Evolutionary conservation across 2,888 invertebrate species (phyloP), one percentile per base, ranked within the genome.

Genomic region (Clunio marinus): DNA sequence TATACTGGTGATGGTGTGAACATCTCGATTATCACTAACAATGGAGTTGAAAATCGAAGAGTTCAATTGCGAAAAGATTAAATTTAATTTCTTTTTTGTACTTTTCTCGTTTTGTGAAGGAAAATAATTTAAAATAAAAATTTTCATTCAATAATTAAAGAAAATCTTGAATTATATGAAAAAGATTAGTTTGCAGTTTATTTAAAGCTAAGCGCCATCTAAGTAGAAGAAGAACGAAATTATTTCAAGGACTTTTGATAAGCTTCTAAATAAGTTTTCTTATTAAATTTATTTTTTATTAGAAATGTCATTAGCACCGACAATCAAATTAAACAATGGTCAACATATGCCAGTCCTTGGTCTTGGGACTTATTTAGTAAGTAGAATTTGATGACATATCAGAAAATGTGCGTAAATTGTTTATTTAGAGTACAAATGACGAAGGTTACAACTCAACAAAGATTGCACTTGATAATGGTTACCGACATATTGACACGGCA

Each of bases 1-100:
- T 91, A 95, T 75, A 97, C 97, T 69, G 99, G 98, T 60, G 98
- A 98, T 81, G 87, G 87, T 69, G 88, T 97, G 72, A 81, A 84
- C 70, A 89, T 98, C 72, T 86, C 91, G 73, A 83, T 96, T 70
- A 90, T 97, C 72, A 95, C 94, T 17, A 91, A 91, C 73, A 89
- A 88, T 79, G 96, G 96, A 1, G 83, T 92, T 70, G 82, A 84
- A 71, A 84, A 86, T 2, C 76, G 86, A 85, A 76, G 87, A 85
- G 72, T 91, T 92, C 58, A 35, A 28, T 22, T 68, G 41, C 55
- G 68, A 35, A 68, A 68, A 25, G 68, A 68, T 68, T 68, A 58
- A 51, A 37, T 25, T 37, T 35, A 20, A n/a, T 45, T 37, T 1
- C 22, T 62, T 22, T n/a, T 57, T 13, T n/a, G 24, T 5, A 20